Conservation (phyloP, 1,140 invertebrate genomes). For the Eriosoma lanigerum region DNA sequence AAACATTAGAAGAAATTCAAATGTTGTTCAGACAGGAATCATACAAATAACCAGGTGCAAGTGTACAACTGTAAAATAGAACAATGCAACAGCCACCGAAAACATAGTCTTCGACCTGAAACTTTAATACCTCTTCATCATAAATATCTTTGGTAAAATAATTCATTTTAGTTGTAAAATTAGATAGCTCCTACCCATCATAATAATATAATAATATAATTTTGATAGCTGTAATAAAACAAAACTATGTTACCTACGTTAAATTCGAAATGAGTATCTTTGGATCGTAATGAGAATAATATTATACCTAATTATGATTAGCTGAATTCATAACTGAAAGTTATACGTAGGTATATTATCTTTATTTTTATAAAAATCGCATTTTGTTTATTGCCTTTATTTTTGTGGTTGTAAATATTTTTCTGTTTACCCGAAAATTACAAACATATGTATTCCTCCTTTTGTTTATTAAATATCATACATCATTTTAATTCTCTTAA, state of each 20-base stretch:
- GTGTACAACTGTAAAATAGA: not conserved
- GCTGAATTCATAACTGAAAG: too few relatives aligned
- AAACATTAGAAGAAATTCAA: constrained; percentile 78
- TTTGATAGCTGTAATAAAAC: too few relatives aligned
- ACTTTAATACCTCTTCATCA: not conserved
- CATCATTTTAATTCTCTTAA: not conserved
- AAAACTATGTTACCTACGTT: too few relatives aligned
- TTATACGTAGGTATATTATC: too few relatives aligned
- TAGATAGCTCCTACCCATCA: too few relatives aligned
- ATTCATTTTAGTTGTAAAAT: too few relatives aligned
- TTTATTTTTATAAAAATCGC: not conserved
- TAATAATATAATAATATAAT: too few relatives aligned
- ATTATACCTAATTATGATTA: too few relatives aligned
- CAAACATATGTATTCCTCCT: not conserved
- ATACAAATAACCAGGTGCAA: constrained; percentile 62
- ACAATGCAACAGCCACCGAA: not conserved
- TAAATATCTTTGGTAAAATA: constrained; percentile 4
- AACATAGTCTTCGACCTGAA: constrained; percentile 18
- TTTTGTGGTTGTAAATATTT: not conserved
- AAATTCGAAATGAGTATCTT: too few relatives aligned
- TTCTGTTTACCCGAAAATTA: not conserved
- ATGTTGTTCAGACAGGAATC: constrained; percentile 74
- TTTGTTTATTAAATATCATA: not conserved
- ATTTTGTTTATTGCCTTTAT: too few relatives aligned
- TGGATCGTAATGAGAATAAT: too few relatives aligned